Base-by-base conservation (phyloP, 2,797 vertebrate genomes). In the Microctenopoma stevenorrisi region DNA sequence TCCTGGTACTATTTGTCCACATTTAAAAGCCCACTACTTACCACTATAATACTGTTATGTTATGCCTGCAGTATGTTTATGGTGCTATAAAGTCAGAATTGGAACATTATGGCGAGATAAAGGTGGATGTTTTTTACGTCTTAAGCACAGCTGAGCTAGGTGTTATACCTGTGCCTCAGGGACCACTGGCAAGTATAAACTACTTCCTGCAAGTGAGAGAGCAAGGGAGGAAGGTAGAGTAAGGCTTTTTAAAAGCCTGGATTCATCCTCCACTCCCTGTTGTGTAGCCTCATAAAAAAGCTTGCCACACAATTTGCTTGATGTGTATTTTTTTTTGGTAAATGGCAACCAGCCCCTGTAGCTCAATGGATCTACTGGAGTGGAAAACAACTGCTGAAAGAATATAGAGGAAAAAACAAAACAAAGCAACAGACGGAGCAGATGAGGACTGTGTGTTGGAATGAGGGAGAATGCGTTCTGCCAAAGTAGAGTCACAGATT, bases 241-340 rank as follows among this genome's bases (percentile, higher is more conserved):
- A 12, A 18, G 50, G 7, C 25, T 65, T 83, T 79, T 76, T 64
- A 69, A 86, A 60, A 56, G 69, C 55, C 37, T 52, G 37, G 52
- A 74, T 68, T 74, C 74, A 59, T 79, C 80, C 69, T 58, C 57
- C 18, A 50, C n/a, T 37, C 59, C 44, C 74, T 62, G 49, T 35
- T 68, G 65, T 71, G 82, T n/a, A 52, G 68, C 57, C 48, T 79
- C 72, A 64, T 73, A 68, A 79, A 85, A 22, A 83, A 61, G 63
- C 86, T 86, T 79, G 76, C 74, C 79, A 84, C 75, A 84, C 85
- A 79, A 82, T 87, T 82, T 84, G 73, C 75, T 85, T 83, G 67
- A 82, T 83, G 80, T 77, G 62, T 79, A 76, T 55, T 67, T 33
- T 33, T 33, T 33, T 33, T 64, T 76, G 56, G 48, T 67, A 84